phyloP scores from a whole-genome alignment of 30 jellyfish, hydroid and myxozoan species.

The Mastigias papua region DNA sequence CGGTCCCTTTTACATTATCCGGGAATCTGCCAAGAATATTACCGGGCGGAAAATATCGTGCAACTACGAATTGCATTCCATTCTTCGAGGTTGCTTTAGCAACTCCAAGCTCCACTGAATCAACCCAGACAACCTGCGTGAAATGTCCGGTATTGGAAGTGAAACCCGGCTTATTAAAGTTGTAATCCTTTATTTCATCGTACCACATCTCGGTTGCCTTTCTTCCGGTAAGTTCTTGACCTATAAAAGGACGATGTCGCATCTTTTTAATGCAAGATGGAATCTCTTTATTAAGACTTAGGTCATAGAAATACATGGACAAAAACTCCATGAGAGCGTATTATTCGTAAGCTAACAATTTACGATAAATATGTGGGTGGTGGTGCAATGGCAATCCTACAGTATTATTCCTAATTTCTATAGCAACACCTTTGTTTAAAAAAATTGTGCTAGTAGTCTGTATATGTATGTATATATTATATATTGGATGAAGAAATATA shows the following conservation, averaged over 20 bases:
- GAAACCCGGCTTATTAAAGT: constrained; percentile 93
- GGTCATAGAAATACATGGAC: no score
- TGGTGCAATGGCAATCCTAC: no score
- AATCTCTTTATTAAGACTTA: no score
- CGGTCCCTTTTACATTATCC: constrained; percentile 90
- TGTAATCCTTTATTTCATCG: constrained; percentile 92
- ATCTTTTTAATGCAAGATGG: no score
- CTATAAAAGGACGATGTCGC: constrained; percentile 50
- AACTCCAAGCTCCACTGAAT: constrained; percentile 95
- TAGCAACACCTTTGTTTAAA: no score
- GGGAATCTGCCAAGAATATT: constrained; percentile 91
- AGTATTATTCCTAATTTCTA: no score
- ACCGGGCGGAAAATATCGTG: constrained; percentile 97
- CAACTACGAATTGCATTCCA: constrained; percentile 99
- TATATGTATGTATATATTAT: no score
- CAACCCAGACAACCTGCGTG: constrained; percentile 99
- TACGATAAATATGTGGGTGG: no score
- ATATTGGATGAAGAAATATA: no score
- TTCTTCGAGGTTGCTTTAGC: constrained; percentile 94
- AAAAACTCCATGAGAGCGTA: no score
- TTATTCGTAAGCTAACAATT: no score
- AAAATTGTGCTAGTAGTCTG: no score
- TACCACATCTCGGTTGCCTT: constrained; percentile 99
- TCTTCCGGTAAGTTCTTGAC: constrained; percentile 96
- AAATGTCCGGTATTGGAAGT: constrained; percentile 98